These are phyloP conservation scores for Anoncus sp. DNA, from an alignment of 2,888 invertebrate genomes.

Conservation along the genomic window DNA sequence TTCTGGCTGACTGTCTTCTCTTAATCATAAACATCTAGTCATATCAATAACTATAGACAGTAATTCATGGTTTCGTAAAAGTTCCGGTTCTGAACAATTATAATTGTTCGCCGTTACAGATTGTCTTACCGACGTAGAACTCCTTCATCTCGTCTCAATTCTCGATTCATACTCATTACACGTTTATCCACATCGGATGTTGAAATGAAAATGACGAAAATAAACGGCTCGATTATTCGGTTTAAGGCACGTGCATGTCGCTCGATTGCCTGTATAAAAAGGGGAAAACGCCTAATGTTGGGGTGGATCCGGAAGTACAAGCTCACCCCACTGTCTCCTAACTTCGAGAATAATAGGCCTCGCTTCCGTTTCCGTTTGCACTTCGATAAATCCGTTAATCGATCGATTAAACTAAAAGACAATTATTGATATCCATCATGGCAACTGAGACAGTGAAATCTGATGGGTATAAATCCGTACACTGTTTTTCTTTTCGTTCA, in stretches of 20 bases:
- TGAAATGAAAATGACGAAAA: constrained; percentile 18
- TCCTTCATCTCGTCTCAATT: neutral
- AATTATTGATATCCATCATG: constrained; percentile 9
- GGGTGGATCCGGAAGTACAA: constrained; percentile 50
- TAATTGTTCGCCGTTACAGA: neutral
- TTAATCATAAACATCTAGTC: too few relatives aligned
- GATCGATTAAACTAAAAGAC: constrained; percentile 43
- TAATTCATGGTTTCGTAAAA: too few relatives aligned
- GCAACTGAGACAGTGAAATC: neutral
- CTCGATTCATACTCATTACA: neutral
- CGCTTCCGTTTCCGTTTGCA: constrained; percentile 46
- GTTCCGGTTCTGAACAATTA: too few relatives aligned
- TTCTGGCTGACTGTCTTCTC: too few relatives aligned
- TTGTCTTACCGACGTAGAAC: neutral
- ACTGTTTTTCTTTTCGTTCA: neutral
- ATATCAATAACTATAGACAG: too few relatives aligned
- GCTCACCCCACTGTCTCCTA: constrained; percentile 15
- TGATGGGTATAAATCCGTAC: neutral
- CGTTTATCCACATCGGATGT: neutral
- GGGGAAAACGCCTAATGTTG: constrained; percentile 21
- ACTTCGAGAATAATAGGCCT: constrained; percentile 25
- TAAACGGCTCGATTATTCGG: constrained; percentile 23
- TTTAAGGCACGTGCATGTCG: constrained; percentile 27
- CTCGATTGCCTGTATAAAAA: neutral
- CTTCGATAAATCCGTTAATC: constrained; percentile 51